phyloP scores from a whole-genome alignment of 2,888 invertebrate genomes.

The Athalia rosae region DNA sequence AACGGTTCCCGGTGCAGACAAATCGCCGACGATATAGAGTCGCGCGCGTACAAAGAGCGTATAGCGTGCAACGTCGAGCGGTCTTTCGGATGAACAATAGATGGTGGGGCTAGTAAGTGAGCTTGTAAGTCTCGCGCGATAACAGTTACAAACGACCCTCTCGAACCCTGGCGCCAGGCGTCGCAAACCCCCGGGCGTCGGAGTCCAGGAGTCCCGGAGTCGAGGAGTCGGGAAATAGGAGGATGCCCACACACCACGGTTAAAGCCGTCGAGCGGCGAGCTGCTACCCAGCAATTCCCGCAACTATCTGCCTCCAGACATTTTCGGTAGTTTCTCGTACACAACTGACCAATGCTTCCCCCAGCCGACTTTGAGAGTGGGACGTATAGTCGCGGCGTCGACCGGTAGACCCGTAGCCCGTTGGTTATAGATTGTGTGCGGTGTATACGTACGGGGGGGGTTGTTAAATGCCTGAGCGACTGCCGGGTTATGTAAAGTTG shows the following conservation, averaged over 20 bases:
- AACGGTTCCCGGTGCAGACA: conserved; percentile 41
- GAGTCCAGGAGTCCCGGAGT: conserved; percentile 7
- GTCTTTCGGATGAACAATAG: conserved; percentile 48
- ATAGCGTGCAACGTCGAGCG: conserved; percentile 26
- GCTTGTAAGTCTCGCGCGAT: conserved; percentile 63
- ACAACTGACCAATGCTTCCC: conserved; percentile 33
- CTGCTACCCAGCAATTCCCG: not conserved
- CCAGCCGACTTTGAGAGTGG: not conserved
- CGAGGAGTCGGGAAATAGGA: not conserved
- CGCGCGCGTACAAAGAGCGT: conserved; percentile 40
- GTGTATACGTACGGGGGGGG: not conserved
- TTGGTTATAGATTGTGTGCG: not conserved
- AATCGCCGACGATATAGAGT: conserved; percentile 39
- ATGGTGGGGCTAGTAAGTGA: conserved; percentile 62
- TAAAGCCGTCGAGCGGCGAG: not conserved
- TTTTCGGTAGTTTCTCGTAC: conserved; percentile 11
- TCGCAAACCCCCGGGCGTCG: conserved; percentile 51
- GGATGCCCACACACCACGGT: conserved; percentile 1
- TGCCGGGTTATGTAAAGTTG: not conserved
- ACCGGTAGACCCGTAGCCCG: not conserved
- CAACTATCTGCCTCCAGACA: conserved; percentile 20
- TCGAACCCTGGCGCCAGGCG: conserved; percentile 60
- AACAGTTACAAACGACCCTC: conserved; percentile 65
- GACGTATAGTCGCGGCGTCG: not conserved
- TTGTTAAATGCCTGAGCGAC: conserved; percentile 4